These are phyloP conservation scores for Catharus bicknelli DNA, from an alignment of 2,113 vertebrate species.

Conservation along the genomic window DNA sequence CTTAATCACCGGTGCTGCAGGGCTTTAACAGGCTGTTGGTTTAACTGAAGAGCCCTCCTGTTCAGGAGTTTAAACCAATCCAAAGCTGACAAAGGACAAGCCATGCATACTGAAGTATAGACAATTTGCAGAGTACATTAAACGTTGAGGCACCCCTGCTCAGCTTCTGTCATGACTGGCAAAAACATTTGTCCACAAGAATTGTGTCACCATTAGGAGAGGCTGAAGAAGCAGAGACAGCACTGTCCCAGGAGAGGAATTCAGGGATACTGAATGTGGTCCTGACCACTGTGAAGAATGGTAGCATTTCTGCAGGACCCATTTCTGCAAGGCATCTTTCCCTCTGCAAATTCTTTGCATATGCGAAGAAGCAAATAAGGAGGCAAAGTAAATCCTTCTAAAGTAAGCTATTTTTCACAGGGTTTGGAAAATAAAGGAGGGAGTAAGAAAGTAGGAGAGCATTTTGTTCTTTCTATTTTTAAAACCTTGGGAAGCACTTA, in stretches of 20 bases:
- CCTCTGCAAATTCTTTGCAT: background rate
- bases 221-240: background rate
- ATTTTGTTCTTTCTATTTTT: conserved; percentile 64
- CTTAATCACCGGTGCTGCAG: background rate
- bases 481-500: conserved; percentile 43
- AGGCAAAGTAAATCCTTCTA: conserved; percentile 12
- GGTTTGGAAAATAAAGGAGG: conserved; percentile 47
- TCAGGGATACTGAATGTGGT: background rate
- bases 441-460: background rate
- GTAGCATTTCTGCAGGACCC: background rate
- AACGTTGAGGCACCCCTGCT: background rate
- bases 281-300: background rate
- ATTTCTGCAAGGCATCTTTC: background rate
- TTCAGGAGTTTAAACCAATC: background rate
- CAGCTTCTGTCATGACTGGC: background rate
- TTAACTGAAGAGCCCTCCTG: background rate
- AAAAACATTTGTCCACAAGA: conserved; percentile 27
- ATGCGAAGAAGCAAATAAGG: conserved; percentile 16
- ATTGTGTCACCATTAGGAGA: conserved; percentile 4
- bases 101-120: background rate
- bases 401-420: conserved; percentile 34
- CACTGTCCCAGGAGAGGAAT: background rate
- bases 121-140: background rate
- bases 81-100: background rate
- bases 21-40: background rate